phyloP scores from a whole-genome alignment of 2,113 vertebrate species.

The Heterotis niloticus region DNA sequence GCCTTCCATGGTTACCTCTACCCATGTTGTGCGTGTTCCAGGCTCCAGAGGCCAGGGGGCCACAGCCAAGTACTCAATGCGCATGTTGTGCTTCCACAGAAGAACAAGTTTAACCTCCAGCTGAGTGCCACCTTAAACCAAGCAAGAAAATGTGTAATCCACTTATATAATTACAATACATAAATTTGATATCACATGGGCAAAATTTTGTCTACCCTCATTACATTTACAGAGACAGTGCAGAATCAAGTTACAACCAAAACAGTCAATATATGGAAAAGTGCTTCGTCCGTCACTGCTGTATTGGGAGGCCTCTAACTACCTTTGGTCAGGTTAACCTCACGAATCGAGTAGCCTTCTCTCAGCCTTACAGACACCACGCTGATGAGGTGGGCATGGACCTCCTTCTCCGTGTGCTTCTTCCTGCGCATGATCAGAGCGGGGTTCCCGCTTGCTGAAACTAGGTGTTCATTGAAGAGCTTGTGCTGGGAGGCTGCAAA shows the following conservation, averaged over 20 bases:
- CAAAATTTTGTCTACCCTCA: too few relatives aligned
- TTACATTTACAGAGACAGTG: too few relatives aligned
- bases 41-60: slow-evolving; percentile 86
- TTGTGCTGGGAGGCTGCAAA: slow-evolving; percentile 85
- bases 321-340: slow-evolving; percentile 92
- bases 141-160: background rate
- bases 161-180: background rate
- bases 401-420: slow-evolving; percentile 95
- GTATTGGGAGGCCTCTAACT: background rate
- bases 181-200: background rate
- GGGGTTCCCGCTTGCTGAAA: slow-evolving; percentile 91
- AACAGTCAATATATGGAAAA: too few relatives aligned
- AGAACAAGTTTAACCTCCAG: slow-evolving; percentile 92
- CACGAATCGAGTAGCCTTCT: slow-evolving; percentile 93
- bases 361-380: slow-evolving; percentile 88
- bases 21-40: slow-evolving; percentile 75
- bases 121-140: slow-evolving; percentile 75
- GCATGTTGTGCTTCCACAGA: slow-evolving; percentile 98
- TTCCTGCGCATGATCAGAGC: slow-evolving; percentile 87
- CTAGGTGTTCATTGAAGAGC: slow-evolving; percentile 92
- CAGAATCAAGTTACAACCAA: too few relatives aligned
- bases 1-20: slow-evolving; percentile 97
- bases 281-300: too few relatives aligned
- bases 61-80: slow-evolving; percentile 86
- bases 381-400: slow-evolving; percentile 86